Percentiles rank a stretch among this genome's conserved stretches.
phyloP scores from a whole-genome alignment of 2,797 vertebrate species.

The Apodemus agrarius region DNA sequence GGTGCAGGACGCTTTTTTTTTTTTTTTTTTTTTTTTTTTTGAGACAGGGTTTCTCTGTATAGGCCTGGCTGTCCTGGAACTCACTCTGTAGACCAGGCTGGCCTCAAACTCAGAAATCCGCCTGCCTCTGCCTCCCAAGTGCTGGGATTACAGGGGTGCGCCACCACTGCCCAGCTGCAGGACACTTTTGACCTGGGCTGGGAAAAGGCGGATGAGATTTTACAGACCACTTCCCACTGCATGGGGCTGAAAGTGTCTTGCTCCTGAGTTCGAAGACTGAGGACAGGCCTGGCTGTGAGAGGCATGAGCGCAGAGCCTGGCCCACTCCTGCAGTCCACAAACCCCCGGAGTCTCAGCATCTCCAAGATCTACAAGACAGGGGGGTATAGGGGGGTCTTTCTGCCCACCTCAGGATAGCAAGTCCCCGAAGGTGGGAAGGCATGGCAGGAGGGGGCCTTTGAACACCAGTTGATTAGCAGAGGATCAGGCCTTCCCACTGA shows the following conservation, averaged over 20 bases:
- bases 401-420: constrained; percentile 19
- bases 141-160: no score
- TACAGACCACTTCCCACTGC: not conserved
- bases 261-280: not conserved
- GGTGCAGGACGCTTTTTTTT: no score
- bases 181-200: not conserved
- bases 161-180: no score
- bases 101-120: no score
- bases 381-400: not conserved
- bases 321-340: not conserved
- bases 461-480: constrained; percentile 67
- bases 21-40: no score
- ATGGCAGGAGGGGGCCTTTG: not conserved
- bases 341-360: not conserved
- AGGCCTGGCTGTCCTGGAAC: no score
- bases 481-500: constrained; percentile 56
- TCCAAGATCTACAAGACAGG: not conserved
- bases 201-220: not conserved
- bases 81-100: no score
- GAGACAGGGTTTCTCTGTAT: no score
- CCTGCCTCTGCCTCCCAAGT: no score
- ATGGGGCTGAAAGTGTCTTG: not conserved
- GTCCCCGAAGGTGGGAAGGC: not conserved
- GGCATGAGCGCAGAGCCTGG: not conserved
- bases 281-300: not conserved